A percentile compares a stretch with the other conserved stretches of the same genome.
Evolutionary conservation across 2,888 invertebrate genomes (phyloP).

Genomic region (Oscheius sp.): DNA sequence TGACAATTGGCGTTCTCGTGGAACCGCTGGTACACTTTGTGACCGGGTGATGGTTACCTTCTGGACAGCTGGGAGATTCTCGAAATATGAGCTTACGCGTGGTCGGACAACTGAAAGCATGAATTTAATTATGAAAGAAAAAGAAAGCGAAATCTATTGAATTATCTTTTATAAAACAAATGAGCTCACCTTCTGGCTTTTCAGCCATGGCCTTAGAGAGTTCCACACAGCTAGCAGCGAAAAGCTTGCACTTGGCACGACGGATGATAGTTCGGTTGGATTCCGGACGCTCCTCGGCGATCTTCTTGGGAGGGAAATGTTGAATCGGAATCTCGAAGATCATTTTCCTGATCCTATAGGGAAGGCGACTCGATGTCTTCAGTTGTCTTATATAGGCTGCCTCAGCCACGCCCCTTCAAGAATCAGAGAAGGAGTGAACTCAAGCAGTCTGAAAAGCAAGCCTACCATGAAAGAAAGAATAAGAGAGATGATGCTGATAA

Average conservation of each 20-base stretch:
- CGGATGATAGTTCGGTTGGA: background rate
- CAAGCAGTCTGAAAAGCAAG: background rate
- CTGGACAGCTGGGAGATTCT: too few relatives aligned
- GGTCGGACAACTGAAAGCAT: constrained; percentile 4
- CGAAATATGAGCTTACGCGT: background rate
- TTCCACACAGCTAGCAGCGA: constrained; percentile 7
- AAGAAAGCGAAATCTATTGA: too few relatives aligned
- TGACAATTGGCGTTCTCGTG: background rate
- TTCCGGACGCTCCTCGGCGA: constrained; percentile 10
- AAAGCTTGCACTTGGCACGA: background rate
- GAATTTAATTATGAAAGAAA: background rate
- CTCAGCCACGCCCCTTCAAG: constrained; percentile 10
- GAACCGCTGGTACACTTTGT: constrained; percentile 2
- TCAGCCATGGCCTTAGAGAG: constrained; percentile 5
- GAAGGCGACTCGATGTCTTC: background rate
- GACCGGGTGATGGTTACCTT: constrained; percentile 4
- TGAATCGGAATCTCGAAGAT: constrained; percentile 30
- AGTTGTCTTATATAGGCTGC: background rate
- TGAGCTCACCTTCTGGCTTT: constrained; percentile 2
- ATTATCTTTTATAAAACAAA: too few relatives aligned
- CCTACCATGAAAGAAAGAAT: background rate
- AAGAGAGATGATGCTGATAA: too few relatives aligned
- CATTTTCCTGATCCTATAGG: background rate
- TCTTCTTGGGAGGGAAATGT: constrained; percentile 22
- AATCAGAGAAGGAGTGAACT: too few relatives aligned